Conservation (phyloP, 2,113 vertebrate species). For the Symphodus melops region DNA sequence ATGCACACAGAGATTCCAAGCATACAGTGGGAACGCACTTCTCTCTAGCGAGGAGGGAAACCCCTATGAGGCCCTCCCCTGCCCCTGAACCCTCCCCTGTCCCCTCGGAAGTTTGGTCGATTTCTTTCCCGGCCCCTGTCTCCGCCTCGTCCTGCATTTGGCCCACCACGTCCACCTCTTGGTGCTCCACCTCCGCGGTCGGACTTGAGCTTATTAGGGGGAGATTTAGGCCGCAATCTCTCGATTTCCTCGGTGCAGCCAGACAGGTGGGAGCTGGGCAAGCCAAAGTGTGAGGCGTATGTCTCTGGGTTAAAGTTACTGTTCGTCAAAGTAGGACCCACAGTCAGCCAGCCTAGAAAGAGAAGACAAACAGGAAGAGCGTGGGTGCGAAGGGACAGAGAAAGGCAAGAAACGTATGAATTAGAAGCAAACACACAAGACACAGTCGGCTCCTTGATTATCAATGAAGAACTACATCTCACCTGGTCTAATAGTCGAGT, state of each 20-base stretch:
- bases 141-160: constrained; percentile 89
- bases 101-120: constrained; percentile 93
- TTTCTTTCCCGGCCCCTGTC: constrained; percentile 94
- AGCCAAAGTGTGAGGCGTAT: constrained; percentile 88
- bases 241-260: constrained; percentile 98
- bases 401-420: not conserved
- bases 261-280: constrained; percentile 89
- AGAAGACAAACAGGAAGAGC: not conserved
- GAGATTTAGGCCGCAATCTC: constrained; percentile 95
- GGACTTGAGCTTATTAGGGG: constrained; percentile 90
- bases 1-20: not conserved
- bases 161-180: constrained; percentile 91
- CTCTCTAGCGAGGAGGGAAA: constrained; percentile 88
- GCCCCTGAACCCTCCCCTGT: constrained; percentile 93
- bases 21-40: not conserved
- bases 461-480: not conserved
- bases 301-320: constrained; percentile 97
- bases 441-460: not conserved
- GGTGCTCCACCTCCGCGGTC: constrained; percentile 92
- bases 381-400: not conserved
- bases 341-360: constrained; percentile 93
- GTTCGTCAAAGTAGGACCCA: constrained; percentile 96
- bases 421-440: not conserved
- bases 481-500: constrained; percentile 98
- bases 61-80: constrained; percentile 93